A percentile compares a stretch with the other conserved stretches of the same genome.
Conservation (phyloP, 1,140 invertebrate species). For the Lethocerus indicus region DNA sequence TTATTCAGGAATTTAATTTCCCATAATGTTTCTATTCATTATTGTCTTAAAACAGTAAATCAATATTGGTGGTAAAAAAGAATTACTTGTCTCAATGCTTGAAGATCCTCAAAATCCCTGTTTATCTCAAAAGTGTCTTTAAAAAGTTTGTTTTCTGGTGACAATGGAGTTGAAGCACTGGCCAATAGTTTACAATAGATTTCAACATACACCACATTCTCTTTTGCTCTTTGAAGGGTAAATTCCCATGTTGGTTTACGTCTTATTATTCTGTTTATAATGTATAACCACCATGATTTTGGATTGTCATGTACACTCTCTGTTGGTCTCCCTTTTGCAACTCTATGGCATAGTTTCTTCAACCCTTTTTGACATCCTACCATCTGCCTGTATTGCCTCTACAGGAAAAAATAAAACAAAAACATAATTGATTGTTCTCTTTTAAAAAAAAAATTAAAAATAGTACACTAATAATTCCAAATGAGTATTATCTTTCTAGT, state of each 20-base stretch:
- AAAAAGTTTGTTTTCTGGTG: conserved; percentile 43
- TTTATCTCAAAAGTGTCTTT: conserved; percentile 63
- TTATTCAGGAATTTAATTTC: too few species aligned
- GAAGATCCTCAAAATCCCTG: conserved; percentile 57
- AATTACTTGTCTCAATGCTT: conserved; percentile 48
- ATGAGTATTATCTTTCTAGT: too few species aligned
- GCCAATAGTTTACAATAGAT: conserved; percentile 40
- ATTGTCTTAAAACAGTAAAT: too few species aligned
- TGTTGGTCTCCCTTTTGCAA: conserved; percentile 44
- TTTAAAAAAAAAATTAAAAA: too few species aligned
- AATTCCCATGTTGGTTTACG: conserved; percentile 27
- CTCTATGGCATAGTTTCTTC: conserved; percentile 41
- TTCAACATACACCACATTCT: conserved; percentile 59
- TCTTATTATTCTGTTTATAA: conserved; percentile 35
- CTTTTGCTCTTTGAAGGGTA: conserved; percentile 41
- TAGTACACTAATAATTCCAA: too few species aligned
- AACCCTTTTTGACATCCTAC: conserved; percentile 48
- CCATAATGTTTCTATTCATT: too few species aligned
- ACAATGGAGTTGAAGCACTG: conserved; percentile 40
- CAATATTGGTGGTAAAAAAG: not conserved
- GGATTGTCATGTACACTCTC: conserved; percentile 38
- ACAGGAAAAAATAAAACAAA: conserved; percentile 18
- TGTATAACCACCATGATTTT: conserved; percentile 79
- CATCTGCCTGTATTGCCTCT: conserved; percentile 59
- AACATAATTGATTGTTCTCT: too few species aligned